Conservation (phyloP, 2,113 vertebrate species). For the Oreocharis arfaki region DNA sequence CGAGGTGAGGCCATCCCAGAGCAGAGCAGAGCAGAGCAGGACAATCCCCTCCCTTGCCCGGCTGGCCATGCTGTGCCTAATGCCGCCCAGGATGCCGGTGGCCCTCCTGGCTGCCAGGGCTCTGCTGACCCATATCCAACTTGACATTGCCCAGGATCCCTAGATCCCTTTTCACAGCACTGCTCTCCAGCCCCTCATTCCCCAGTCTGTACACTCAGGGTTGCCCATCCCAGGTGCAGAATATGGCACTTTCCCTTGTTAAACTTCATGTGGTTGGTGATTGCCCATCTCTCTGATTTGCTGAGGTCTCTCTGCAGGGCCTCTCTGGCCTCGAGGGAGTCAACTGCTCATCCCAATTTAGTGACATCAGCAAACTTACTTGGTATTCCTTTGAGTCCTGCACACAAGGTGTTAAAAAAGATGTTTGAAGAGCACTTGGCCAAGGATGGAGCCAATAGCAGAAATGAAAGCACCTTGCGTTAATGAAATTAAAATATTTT, state of each 20-base stretch:
- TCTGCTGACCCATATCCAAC: neutral
- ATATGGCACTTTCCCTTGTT: neutral
- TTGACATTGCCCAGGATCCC: neutral
- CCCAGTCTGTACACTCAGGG: neutral
- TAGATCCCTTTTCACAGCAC: neutral
- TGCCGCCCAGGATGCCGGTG: rapidly evolving
- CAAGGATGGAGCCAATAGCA: neutral
- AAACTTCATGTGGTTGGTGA: neutral
- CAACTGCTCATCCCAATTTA: neutral
- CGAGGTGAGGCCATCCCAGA: rapidly evolving
- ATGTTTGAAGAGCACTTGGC: neutral
- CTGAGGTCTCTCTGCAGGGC: neutral
- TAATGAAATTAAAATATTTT: neutral
- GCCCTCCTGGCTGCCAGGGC: neutral
- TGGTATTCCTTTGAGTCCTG: neutral
- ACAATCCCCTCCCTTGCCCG: neutral
- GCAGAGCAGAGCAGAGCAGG: neutral
- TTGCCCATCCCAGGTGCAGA: neutral
- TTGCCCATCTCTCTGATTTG: neutral
- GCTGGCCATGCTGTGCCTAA: neutral
- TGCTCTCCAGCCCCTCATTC: neutral
- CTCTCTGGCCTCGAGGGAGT: neutral
- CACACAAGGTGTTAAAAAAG: neutral
- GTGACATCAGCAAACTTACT: neutral
- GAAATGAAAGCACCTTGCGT: neutral